Evolutionary conservation across 2,888 invertebrate species (phyloP).

Genomic region (Stenodera caucasica): DNA sequence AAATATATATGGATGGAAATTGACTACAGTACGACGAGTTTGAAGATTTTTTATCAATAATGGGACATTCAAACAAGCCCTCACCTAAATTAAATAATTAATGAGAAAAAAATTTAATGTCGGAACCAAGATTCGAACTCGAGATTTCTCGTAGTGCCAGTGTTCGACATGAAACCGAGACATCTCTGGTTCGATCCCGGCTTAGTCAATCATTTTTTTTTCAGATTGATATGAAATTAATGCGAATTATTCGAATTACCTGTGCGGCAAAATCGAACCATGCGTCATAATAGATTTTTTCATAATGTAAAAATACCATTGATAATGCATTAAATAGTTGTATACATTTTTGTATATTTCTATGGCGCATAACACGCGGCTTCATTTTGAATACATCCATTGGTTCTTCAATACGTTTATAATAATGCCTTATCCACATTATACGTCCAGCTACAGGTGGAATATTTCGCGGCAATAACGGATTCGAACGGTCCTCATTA

Average conservation of each 20-base stretch:
- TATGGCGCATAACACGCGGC: constrained; percentile 57
- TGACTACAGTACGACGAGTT: constrained; percentile 67
- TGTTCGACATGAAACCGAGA: no score
- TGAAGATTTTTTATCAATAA: constrained; percentile 68
- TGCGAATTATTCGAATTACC: constrained; percentile 58
- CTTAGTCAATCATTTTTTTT: no score
- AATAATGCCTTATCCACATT: constrained; percentile 80
- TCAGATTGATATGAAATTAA: background rate
- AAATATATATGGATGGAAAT: constrained; percentile 72
- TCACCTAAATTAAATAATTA: constrained; percentile 58
- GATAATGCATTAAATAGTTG: constrained; percentile 78
- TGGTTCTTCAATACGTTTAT: constrained; percentile 71
- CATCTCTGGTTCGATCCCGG: no score
- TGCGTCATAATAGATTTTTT: constrained; percentile 78
- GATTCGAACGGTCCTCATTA: constrained; percentile 74
- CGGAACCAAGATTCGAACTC: background rate
- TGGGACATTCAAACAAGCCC: constrained; percentile 69
- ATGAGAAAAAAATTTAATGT: constrained; percentile 1
- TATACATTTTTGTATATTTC: constrained; percentile 72
- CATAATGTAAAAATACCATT: constrained; percentile 79
- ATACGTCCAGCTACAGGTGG: constrained; percentile 82
- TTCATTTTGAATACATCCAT: constrained; percentile 66
- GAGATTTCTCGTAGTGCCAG: background rate
- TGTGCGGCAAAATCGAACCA: constrained; percentile 78
- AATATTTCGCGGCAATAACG: constrained; percentile 72